Percentiles rank a stretch among this genome's conserved stretches.
These are phyloP conservation scores for Diorhabda elongata DNA, from an alignment of 1,140 invertebrate species.

Conservation along the genomic window DNA sequence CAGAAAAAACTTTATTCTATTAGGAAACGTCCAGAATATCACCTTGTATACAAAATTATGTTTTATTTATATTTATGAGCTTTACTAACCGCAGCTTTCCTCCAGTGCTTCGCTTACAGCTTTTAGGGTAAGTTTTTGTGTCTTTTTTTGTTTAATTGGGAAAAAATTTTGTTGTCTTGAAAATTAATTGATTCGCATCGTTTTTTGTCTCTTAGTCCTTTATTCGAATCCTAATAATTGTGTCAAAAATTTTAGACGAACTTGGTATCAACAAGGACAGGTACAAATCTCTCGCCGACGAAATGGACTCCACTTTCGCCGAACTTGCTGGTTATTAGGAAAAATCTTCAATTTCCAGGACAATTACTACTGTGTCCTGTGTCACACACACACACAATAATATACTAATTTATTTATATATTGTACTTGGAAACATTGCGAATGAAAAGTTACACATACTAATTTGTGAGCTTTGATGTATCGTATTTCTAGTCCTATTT, in stretches of 20 bases:
- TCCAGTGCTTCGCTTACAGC: too few relatives aligned
- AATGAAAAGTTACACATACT: constrained; percentile 5
- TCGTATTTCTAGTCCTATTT: constrained; percentile 14
- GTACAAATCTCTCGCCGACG: constrained; percentile 94
- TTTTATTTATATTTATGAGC: too few relatives aligned
- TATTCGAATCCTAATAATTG: too few relatives aligned
- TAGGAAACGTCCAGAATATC: too few relatives aligned
- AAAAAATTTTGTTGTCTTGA: too few relatives aligned
- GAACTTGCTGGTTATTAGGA: constrained; percentile 85
- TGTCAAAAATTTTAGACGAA: constrained; percentile 70
- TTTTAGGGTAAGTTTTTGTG: too few relatives aligned
- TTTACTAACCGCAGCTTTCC: too few relatives aligned
- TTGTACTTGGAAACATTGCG: constrained; percentile 17
- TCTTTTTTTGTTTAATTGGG: too few relatives aligned
- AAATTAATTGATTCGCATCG: too few relatives aligned
- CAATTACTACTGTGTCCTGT: neutral
- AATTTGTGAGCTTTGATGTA: constrained; percentile 11
- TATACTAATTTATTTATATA: constrained; percentile 17
- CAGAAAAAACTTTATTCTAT: too few relatives aligned
- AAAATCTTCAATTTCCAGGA: constrained; percentile 24
- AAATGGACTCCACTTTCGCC: constrained; percentile 96
- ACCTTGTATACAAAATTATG: too few relatives aligned
- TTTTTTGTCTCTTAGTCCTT: too few relatives aligned
- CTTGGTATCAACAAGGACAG: constrained; percentile 98
- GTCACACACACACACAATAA: neutral